Evolutionary conservation across 2,888 invertebrate genomes (phyloP), one percentile per base, ranked within the genome.

Genomic region (Synergus itoensis): DNA sequence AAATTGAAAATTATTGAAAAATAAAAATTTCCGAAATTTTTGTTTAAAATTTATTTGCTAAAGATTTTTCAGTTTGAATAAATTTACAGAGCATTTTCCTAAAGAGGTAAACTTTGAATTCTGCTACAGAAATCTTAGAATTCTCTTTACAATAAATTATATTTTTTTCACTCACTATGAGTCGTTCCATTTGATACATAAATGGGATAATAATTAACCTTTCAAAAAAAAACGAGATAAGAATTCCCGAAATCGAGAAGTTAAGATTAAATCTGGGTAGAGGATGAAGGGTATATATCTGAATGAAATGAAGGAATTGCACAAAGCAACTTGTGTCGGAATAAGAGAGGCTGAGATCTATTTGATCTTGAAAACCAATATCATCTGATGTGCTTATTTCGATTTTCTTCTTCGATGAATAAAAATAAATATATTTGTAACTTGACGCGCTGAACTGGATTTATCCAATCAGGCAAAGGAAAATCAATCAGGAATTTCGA

Each of bases 341-440:
- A 18, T 9, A 45, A 69, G 16, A 69, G 16, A 69, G 28, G 16
- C 45, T 69, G 16, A 45, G 16, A 18, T 69, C 21, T 43, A n/a
- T n/a, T 43, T 21, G 18, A 28, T 21, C 48, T 21, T 16, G 28
- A 48, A 14, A 48, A 28, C 21, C 45, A 43, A 69, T 69, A 69
- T 69, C 45, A 45, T 45, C 28, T 69, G 21, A 69, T 69, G 48
- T 16, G 28, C 21, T 69, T 69, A 45, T 48, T 69, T 48, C 69
- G 14, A 48, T 48, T 69, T 69, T 69, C 69, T 69, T 69, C 69
- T 43, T 45, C 48, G 14, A 43, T 7, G 18, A 43, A 65, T 65
- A 65, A 12, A 28, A 28, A 28, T 28, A 28, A 18, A 9, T 18
- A 18, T 1, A n/a, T 28, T 69, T 69, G 69, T 28, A 16, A 69